Conservation (phyloP, 2,797 vertebrate species). For the Aviceda cuculoides region DNA sequence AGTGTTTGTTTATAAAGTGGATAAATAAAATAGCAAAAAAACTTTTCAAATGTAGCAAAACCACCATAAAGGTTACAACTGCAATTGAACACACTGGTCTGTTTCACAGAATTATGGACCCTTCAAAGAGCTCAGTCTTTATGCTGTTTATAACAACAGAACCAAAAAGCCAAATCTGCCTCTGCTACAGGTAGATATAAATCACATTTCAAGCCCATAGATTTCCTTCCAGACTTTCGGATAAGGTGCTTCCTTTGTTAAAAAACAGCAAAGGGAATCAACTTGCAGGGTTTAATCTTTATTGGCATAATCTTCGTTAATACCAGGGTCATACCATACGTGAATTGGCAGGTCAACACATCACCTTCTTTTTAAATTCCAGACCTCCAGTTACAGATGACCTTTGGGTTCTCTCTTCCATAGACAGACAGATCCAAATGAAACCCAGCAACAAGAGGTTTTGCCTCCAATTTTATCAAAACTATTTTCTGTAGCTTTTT, state of each 20-base stretch:
- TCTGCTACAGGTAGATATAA: background rate
- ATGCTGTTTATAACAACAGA: background rate
- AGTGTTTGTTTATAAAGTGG: background rate
- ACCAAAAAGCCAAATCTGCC: background rate
- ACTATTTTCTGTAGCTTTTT: background rate
- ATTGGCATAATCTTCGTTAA: background rate
- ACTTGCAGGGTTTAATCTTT: background rate
- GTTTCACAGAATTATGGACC: background rate
- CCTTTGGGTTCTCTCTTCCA: background rate
- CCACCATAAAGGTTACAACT: background rate
- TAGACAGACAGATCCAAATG: background rate
- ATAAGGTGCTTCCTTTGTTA: background rate
- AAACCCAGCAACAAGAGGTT: background rate
- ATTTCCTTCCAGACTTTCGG: background rate
- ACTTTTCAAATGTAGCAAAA: background rate
- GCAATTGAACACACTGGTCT: background rate
- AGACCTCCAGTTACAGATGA: background rate
- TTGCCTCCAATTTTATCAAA: background rate
- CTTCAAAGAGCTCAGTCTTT: background rate
- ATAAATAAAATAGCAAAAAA: background rate
- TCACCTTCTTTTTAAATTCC: background rate
- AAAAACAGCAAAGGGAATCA: background rate
- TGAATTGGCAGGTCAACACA: background rate
- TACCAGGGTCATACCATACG: background rate
- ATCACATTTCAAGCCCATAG: background rate